Conservation (phyloP, 2,888 invertebrate species). For the Pammene fasciana region DNA sequence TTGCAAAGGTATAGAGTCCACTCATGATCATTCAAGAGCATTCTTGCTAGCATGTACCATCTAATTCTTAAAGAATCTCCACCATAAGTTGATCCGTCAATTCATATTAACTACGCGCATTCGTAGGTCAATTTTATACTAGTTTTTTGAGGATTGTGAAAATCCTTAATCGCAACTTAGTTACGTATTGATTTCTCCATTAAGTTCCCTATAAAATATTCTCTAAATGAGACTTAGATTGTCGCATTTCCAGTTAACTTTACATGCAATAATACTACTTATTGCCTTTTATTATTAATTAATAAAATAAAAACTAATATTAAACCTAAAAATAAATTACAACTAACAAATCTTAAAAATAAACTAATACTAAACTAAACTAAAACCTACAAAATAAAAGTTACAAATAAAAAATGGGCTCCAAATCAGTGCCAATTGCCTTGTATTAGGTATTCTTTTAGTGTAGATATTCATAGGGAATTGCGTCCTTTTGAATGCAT, state of each 20-base stretch:
- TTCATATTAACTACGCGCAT: neutral
- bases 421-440: too few species aligned
- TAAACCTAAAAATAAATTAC: too few species aligned
- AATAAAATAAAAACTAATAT: too few species aligned
- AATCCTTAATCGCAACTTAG: slow-evolving; percentile 7
- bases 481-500: neutral
- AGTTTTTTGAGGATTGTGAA: neutral
- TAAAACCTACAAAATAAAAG: too few species aligned
- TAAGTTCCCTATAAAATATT: slow-evolving; percentile 1
- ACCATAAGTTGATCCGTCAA: neutral
- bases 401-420: too few species aligned
- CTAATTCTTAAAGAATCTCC: neutral
- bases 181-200: slow-evolving; percentile 21
- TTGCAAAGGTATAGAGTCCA: too few species aligned
- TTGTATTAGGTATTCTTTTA: neutral
- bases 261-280: too few species aligned
- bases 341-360: too few species aligned
- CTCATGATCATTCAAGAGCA: too few species aligned
- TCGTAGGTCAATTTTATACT: neutral
- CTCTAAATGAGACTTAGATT: neutral
- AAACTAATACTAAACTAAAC: too few species aligned
- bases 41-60: neutral
- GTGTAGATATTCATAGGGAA: neutral
- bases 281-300: neutral
- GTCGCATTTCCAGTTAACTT: neutral